These are phyloP conservation scores for Chymomyza costata DNA, from an alignment of 1,140 invertebrate species.

Conservation along the genomic window DNA sequence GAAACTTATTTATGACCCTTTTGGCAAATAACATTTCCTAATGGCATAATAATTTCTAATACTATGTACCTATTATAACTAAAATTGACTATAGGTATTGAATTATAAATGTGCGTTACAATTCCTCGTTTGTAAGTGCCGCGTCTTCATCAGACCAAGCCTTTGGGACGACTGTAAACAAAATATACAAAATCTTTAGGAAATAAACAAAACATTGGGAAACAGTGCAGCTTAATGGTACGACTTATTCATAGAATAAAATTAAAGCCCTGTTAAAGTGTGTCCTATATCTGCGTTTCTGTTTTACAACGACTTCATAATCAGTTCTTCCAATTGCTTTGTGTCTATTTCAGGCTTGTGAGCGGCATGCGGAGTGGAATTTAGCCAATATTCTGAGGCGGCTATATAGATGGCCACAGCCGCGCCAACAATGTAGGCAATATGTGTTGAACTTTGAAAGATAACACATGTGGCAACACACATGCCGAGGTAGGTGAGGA, in stretches of 20 bases:
- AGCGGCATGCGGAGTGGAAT: constrained; percentile 39
- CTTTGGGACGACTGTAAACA: constrained; percentile 38
- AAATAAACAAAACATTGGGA: constrained; percentile 26
- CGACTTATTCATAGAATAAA: constrained; percentile 61
- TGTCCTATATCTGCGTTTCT: not conserved
- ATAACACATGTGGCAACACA: constrained; percentile 89
- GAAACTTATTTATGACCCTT: too few species aligned
- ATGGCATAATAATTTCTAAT: too few species aligned
- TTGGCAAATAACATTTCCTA: too few species aligned
- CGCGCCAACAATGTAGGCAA: constrained; percentile 84
- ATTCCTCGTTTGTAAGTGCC: constrained; percentile 34
- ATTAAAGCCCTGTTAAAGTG: constrained; percentile 13
- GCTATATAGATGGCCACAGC: constrained; percentile 86
- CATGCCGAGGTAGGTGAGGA: constrained; percentile 87
- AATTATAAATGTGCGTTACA: constrained; percentile 33
- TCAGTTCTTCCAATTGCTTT: constrained; percentile 70
- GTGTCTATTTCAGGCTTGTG: constrained; percentile 64
- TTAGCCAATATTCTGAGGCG: constrained; percentile 83
- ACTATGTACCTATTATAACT: too few species aligned
- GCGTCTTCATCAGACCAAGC: constrained; percentile 4
- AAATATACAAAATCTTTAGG: too few species aligned
- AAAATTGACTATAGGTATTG: constrained; percentile 49
- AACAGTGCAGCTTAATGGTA: constrained; percentile 32
- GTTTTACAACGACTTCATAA: constrained; percentile 72
- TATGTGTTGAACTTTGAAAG: constrained; percentile 83